Base-by-base conservation (phyloP, 2,888 invertebrate species). In the Nysson spinosus region DNA sequence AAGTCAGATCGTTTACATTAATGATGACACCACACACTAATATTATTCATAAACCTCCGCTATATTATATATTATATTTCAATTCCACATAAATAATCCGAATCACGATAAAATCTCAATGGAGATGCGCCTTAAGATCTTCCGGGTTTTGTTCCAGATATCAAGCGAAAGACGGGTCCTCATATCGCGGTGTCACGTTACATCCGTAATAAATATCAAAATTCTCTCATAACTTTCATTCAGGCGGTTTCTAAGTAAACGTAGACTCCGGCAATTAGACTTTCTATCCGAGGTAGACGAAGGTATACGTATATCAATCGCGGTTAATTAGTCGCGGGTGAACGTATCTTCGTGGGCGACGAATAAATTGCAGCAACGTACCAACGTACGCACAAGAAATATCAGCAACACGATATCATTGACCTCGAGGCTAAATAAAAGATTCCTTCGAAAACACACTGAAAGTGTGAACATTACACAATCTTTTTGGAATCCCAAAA, bases 371-470 rank as follows among this genome's bases (percentile, higher is more conserved):
- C 32, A 26, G 32, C 34, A 35, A 22, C 39, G 28, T n/a, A n/a
- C n/a, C 20, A 34, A 35, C 9, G 34, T 35, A 46, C 57, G 57
- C 40, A 34, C 30, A 56, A 67, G 61, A 51, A 64, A 40, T 66
- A 54, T 60, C 64, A 20, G 58, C 57, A 55, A 67, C 50, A 56
- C 66, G 69, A 71, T 65, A 75, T 58, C 66, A 63, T 60, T 72
- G 75, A 75, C 75, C 72, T 60, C 75, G 52, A 66, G 66, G 66
- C 50, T 72, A 51, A 70, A 75, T 75, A 72, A 54, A n/a, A n/a
- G 49, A 39, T 28, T 14, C 5, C 30, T 7, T 7, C n/a, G 43
- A 20, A 34, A 42, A 9, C n/a, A n/a, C n/a, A n/a, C n/a, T n/a
- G n/a, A n/a, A n/a, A n/a, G n/a, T n/a, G n/a, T n/a, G n/a, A n/a